phyloP scores from a whole-genome alignment of 2,888 invertebrate genomes.

The Pachycephus smyrnensis region DNA sequence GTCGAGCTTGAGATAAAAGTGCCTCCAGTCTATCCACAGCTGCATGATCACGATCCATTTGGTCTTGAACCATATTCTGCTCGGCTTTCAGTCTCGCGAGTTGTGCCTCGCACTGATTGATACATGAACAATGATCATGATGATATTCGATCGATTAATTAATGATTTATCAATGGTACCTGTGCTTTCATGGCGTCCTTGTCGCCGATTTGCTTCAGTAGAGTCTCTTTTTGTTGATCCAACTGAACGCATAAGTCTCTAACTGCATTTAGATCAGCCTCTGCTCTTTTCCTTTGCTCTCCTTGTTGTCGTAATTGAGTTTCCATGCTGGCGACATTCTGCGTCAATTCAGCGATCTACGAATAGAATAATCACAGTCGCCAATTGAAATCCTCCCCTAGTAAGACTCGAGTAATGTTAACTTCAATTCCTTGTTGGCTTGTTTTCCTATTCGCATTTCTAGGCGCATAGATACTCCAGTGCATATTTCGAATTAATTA shows the following conservation, averaged over 20 bases:
- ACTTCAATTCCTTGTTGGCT: slow-evolving; percentile 10
- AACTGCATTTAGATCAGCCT: slow-evolving; percentile 73
- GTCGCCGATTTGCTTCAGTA: slow-evolving; percentile 70
- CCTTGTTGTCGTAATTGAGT: slow-evolving; percentile 73
- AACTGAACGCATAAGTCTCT: slow-evolving; percentile 74
- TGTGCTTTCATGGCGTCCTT: slow-evolving; percentile 66
- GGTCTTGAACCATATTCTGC: slow-evolving; percentile 64
- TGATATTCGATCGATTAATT: slow-evolving; percentile 8
- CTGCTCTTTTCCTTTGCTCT: slow-evolving; percentile 72
- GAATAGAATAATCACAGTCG: slow-evolving; percentile 12
- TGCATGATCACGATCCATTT: slow-evolving; percentile 66
- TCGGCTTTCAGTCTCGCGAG: slow-evolving; percentile 68
- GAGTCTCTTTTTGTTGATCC: slow-evolving; percentile 76
- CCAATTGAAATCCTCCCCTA: background rate
- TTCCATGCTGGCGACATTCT: slow-evolving; percentile 73
- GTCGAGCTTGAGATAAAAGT: slow-evolving; percentile 70
- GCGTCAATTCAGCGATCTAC: slow-evolving; percentile 68
- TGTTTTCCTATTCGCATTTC: background rate
- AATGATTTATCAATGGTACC: slow-evolving; percentile 52
- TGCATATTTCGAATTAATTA: background rate
- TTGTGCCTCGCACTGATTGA: slow-evolving; percentile 68
- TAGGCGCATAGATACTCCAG: background rate
- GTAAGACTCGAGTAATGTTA: background rate
- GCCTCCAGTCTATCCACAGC: slow-evolving; percentile 71
- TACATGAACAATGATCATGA: background rate